Conservation (phyloP, 2,888 invertebrate genomes). For the Parapristionchus giblindavisi region DNA sequence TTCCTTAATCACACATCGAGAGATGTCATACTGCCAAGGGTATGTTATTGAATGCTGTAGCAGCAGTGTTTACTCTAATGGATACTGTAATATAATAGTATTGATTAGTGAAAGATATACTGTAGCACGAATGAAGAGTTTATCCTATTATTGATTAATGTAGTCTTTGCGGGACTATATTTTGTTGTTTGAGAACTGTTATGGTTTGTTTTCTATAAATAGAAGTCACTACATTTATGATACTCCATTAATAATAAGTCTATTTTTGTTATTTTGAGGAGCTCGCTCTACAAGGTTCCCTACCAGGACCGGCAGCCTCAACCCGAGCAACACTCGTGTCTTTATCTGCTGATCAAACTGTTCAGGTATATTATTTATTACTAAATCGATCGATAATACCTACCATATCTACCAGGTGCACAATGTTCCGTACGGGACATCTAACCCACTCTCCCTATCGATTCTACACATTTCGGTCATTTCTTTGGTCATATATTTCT, state of each 20-base stretch:
- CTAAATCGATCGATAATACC: neutral
- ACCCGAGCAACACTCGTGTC: conserved; percentile 58
- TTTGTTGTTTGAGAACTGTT: neutral
- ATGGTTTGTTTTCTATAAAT: neutral
- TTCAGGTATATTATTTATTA: conserved; percentile 49
- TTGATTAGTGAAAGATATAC: neutral
- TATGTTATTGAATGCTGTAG: neutral
- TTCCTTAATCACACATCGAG: conserved; percentile 76
- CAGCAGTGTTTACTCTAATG: neutral
- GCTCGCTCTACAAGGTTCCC: neutral
- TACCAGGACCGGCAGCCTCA: conserved; percentile 57
- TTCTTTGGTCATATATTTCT: conserved; percentile 42
- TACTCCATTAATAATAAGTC: too few species aligned
- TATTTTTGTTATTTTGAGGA: conserved; percentile 3
- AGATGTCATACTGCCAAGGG: conserved; percentile 39
- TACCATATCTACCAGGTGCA: conserved; percentile 42
- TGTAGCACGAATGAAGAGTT: neutral
- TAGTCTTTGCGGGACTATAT: neutral
- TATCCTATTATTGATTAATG: neutral
- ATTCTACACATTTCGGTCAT: conserved; percentile 45
- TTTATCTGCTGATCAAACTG: conserved; percentile 64
- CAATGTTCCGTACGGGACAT: conserved; percentile 44
- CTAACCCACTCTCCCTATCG: conserved; percentile 45
- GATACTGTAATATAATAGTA: neutral
- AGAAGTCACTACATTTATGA: too few species aligned